Conservation (phyloP, 1,140 invertebrate species). For the Atta colombica region DNA sequence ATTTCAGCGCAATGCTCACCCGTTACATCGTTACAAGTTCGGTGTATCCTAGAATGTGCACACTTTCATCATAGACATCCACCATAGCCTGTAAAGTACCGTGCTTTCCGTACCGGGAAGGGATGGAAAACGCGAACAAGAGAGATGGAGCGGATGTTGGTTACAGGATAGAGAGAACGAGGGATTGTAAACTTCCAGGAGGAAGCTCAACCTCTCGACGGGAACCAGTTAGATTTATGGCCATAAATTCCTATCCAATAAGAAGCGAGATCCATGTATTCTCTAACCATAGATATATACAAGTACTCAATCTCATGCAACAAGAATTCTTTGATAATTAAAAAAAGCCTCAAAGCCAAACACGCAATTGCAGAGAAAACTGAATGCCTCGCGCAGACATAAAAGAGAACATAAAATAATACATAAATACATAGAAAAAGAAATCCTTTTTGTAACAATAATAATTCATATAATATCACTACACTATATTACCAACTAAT, state of each 20-base stretch:
- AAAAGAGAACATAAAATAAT: background rate
- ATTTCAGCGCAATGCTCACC: slow-evolving; percentile 74
- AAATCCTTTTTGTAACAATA: background rate
- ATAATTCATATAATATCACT: background rate
- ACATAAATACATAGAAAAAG: background rate
- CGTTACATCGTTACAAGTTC: slow-evolving; percentile 75
- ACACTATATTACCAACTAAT: background rate
- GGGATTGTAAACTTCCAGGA: slow-evolving; percentile 77
- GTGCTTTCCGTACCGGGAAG: slow-evolving; percentile 63
- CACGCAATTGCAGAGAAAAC: background rate
- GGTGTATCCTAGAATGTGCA: slow-evolving; percentile 55
- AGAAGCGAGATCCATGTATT: slow-evolving; percentile 74
- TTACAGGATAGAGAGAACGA: slow-evolving; percentile 54
- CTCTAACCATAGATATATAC: slow-evolving; percentile 42
- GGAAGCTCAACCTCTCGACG: slow-evolving; percentile 80
- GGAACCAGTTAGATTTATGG: slow-evolving; percentile 81
- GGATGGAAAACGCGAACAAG: slow-evolving; percentile 63
- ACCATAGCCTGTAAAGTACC: slow-evolving; percentile 72
- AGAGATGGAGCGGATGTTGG: slow-evolving; percentile 59
- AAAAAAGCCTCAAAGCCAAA: background rate
- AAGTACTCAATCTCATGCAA: slow-evolving; percentile 2
- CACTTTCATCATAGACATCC: slow-evolving; percentile 71
- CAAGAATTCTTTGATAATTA: slow-evolving; percentile 47
- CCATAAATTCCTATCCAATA: slow-evolving; percentile 83
- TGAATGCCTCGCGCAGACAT: background rate